Conservation (phyloP, 64 coral and sea anemone genomes). For the Orbicella faveolata region DNA sequence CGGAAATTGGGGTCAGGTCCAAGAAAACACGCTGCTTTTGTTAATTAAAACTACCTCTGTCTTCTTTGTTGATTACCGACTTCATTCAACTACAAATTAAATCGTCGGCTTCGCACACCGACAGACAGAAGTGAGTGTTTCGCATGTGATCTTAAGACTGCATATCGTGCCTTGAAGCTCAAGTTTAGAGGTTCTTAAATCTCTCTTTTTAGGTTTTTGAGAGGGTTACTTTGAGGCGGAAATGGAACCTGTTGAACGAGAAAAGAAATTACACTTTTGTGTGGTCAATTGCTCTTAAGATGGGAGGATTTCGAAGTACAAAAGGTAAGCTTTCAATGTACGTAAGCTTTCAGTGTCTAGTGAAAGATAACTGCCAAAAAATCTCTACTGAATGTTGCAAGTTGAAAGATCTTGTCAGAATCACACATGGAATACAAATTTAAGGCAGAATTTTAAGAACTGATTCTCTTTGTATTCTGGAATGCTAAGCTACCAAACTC, state of each 20-base stretch:
- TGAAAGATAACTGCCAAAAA: too few relatives aligned
- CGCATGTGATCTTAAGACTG: neutral
- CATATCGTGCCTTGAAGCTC: neutral
- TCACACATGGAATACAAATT: too few relatives aligned
- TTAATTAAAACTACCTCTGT: slow-evolving; percentile 15
- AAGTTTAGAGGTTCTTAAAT: neutral
- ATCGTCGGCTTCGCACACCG: neutral
- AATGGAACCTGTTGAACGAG: neutral
- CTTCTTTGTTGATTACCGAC: slow-evolving; percentile 26
- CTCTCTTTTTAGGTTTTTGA: neutral
- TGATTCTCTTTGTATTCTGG: too few relatives aligned
- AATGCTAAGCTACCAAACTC: too few relatives aligned
- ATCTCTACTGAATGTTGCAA: too few relatives aligned
- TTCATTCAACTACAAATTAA: slow-evolving; percentile 21
- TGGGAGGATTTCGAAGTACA: too few relatives aligned
- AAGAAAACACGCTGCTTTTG: slow-evolving; percentile 15
- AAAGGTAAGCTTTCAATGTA: too few relatives aligned
- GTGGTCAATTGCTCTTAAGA: neutral
- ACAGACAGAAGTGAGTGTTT: neutral
- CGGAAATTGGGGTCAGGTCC: neutral
- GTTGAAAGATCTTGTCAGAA: too few relatives aligned
- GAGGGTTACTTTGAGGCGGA: neutral
- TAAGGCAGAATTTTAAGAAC: too few relatives aligned
- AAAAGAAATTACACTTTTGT: neutral
- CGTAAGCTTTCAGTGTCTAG: too few relatives aligned